Evolutionary conservation across 2,888 invertebrate species (phyloP).

Genomic region (Operophtera brumata): DNA sequence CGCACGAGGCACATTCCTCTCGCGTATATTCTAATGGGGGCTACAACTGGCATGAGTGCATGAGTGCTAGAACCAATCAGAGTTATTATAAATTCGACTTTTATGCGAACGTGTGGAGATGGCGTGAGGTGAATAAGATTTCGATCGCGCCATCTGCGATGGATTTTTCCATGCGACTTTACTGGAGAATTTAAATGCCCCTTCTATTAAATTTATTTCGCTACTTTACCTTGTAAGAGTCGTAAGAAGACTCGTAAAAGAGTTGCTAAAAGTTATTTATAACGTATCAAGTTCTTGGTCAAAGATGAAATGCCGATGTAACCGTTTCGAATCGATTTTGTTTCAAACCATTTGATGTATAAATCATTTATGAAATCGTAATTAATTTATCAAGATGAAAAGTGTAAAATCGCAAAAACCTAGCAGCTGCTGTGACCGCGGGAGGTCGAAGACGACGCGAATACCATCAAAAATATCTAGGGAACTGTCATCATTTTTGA

Average conservation of each 20-base stretch:
- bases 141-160: slow-evolving; percentile 27
- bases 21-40: slow-evolving; percentile 70
- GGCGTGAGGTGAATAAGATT: slow-evolving; percentile 46
- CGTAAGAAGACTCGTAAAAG: background rate
- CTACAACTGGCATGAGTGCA: slow-evolving; percentile 51
- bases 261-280: background rate
- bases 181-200: slow-evolving; percentile 16
- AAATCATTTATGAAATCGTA: slow-evolving; percentile 1
- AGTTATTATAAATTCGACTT: slow-evolving; percentile 62
- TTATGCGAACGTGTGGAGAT: slow-evolving; percentile 43
- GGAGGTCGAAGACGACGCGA: slow-evolving; percentile 58
- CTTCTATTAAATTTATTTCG: background rate
- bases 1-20: slow-evolving; percentile 51
- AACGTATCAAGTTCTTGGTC: background rate
- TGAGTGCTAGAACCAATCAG: slow-evolving; percentile 53
- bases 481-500: slow-evolving; percentile 69
- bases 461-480: slow-evolving; percentile 55
- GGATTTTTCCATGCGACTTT: slow-evolving; percentile 23
- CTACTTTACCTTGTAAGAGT: background rate
- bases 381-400: slow-evolving; percentile 33
- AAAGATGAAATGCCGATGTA: background rate
- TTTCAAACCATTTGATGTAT: background rate
- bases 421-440: slow-evolving; percentile 56
- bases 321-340: background rate
- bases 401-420: slow-evolving; percentile 47